phyloP scores from a whole-genome alignment of 2,113 vertebrate genomes.

The Maccullochella peelii region DNA sequence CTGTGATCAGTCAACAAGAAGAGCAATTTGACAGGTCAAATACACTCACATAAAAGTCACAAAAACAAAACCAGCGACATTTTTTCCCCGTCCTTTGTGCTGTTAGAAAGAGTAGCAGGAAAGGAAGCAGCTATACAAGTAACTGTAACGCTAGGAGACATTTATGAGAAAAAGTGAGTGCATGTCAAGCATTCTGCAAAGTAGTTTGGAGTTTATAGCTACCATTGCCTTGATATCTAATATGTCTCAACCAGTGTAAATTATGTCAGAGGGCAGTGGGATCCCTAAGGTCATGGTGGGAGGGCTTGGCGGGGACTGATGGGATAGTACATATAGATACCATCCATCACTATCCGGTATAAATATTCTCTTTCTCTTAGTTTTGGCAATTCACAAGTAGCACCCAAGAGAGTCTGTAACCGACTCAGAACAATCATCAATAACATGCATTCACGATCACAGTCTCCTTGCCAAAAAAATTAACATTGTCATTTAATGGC shows the following conservation, averaged over 20 bases:
- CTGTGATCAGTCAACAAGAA: constrained; percentile 20
- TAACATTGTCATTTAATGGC: constrained; percentile 70
- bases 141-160: neutral
- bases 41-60: constrained; percentile 4
- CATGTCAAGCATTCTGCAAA: constrained; percentile 26
- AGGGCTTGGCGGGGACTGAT: neutral
- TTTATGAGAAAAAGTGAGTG: constrained; percentile 49
- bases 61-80: neutral
- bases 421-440: constrained; percentile 4
- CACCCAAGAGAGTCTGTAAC: neutral
- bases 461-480: constrained; percentile 29
- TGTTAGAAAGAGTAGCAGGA: neutral
- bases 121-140: neutral
- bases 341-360: neutral
- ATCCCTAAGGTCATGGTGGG: constrained; percentile 1
- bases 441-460: neutral
- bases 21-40: constrained; percentile 3
- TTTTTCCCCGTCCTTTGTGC: neutral
- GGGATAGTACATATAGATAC: neutral
- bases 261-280: constrained; percentile 5
- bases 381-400: constrained; percentile 5
- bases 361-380: neutral
- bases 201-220: constrained; percentile 23
- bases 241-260: constrained; percentile 11
- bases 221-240: constrained; percentile 6